Evolutionary conservation across 2,797 vertebrate genomes (phyloP), one percentile per base, ranked within the genome.

Genomic region (Tragopan temminckii): DNA sequence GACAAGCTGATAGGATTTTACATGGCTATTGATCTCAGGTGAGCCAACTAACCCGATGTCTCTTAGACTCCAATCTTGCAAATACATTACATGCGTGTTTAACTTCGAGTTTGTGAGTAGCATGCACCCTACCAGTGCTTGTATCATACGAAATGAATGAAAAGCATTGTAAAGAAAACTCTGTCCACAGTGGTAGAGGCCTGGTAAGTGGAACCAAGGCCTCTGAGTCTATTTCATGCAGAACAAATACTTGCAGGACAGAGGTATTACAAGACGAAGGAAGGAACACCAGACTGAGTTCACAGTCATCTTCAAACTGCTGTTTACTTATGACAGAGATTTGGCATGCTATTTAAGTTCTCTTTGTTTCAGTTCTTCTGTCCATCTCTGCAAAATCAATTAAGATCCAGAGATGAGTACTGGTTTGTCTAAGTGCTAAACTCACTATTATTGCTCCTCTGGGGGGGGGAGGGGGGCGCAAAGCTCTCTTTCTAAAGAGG

Each of bases 311-410:
- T 88, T 68, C 88, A 86, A 93, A 35, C 45, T n/a, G 16, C 62
- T 94, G 42, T 74, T 95, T 79, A 70, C 53, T 78, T 53, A 42
- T 3, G 81, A 81, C 84, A 80, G 75, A 75, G 80, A 90, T 62
- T 80, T 94, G 95, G 90, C 90, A 75, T 2, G 29, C 9, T 71
- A 45, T 70, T 81, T 42, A 33, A 68, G 23, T 55, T 87, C 71
- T 80, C 38, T 91, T 80, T 84, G 36, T 86, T 72, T 93, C 80
- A 0, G 1, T 80, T 76, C 58, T 66, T 59, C 80, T 68, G 83
- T 82, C 75, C 77, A 76, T 59, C 59, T 69, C 89, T 89, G 85
- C 67, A 91, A 93, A 94, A 89, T 66, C 74, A 85, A 45, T 88
- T 48, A 80, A 69, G 50, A 91, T 35, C 38, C 77, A 86, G 77